Conservation (phyloP, 1,140 invertebrate genomes). For the Melanaphis sacchari region DNA sequence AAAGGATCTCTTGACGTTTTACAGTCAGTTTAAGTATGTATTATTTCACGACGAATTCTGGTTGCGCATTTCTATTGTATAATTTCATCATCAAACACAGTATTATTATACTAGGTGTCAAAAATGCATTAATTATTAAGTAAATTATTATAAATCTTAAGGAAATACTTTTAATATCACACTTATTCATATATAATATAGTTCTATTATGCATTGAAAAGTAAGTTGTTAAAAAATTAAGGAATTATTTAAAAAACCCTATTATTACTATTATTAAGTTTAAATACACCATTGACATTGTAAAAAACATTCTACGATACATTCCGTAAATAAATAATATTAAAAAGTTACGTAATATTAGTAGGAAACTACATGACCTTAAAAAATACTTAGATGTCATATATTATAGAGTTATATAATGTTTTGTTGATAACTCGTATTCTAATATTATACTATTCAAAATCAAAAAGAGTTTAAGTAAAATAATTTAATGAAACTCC, state of each 20-base stretch:
- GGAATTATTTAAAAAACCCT: neutral
- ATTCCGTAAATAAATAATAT: neutral
- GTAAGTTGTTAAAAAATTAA: neutral
- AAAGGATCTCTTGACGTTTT: neutral
- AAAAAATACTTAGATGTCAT: neutral
- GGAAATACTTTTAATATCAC: neutral
- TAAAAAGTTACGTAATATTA: neutral
- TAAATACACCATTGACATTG: neutral
- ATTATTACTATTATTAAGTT: neutral
- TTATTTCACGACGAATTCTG: neutral
- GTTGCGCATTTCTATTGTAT: neutral
- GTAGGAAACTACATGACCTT: neutral
- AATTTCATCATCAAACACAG: neutral
- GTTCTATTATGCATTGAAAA: neutral
- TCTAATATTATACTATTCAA: neutral
- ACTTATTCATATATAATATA: neutral
- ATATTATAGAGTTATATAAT: neutral
- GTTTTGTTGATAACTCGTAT: too few relatives aligned
- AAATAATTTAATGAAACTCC: neutral
- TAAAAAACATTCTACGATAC: neutral
- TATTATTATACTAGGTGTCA: neutral
- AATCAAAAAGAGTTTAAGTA: conserved; percentile 8
- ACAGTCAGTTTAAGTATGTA: neutral
- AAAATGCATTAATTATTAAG: neutral
- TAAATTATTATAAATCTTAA: neutral